Conservation (phyloP, 2,888 invertebrate species). For the Tupiocoris notatus region DNA sequence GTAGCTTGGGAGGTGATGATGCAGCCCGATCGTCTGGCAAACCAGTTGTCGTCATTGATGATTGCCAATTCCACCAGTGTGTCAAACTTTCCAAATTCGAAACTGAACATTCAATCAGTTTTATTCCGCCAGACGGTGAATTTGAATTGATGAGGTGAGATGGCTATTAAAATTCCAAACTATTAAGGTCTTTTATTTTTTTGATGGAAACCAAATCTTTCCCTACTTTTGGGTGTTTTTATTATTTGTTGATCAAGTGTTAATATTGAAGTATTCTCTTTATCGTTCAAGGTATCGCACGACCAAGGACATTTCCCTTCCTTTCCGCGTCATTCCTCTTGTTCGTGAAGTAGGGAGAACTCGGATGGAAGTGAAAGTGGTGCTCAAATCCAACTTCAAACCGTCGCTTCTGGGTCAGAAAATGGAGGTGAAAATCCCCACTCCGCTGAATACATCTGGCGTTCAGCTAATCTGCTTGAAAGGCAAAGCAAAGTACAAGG, state of each 20-base stretch:
- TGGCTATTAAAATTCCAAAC: too few species aligned
- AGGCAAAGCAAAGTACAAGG: constrained; percentile 99
- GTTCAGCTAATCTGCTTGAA: constrained; percentile 98
- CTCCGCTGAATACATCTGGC: constrained; percentile 96
- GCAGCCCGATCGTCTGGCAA: constrained; percentile 88
- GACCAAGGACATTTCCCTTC: constrained; percentile 98
- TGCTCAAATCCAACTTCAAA: constrained; percentile 98
- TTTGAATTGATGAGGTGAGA: constrained; percentile 95
- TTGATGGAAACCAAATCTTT: too few species aligned
- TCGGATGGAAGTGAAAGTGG: constrained; percentile 99
- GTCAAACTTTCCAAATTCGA: constrained; percentile 99
- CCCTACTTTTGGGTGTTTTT: too few species aligned
- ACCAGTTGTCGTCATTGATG: constrained; percentile 99
- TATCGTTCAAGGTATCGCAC: constrained; percentile 95
- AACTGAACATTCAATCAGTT: constrained; percentile 99
- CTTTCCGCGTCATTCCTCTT: constrained; percentile 97
- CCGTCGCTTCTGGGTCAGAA: constrained; percentile 97
- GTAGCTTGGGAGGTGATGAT: constrained; percentile 56
- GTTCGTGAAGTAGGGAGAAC: constrained; percentile 97
- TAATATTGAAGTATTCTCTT: too few species aligned
- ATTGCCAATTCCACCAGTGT: constrained; percentile 99
- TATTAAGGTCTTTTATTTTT: too few species aligned
- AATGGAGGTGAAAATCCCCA: constrained; percentile 98
- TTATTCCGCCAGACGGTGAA: constrained; percentile 99
- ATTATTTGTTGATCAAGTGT: too few species aligned